Base-by-base conservation (phyloP, 2,113 vertebrate species). In the Meriones unguiculatus region DNA sequence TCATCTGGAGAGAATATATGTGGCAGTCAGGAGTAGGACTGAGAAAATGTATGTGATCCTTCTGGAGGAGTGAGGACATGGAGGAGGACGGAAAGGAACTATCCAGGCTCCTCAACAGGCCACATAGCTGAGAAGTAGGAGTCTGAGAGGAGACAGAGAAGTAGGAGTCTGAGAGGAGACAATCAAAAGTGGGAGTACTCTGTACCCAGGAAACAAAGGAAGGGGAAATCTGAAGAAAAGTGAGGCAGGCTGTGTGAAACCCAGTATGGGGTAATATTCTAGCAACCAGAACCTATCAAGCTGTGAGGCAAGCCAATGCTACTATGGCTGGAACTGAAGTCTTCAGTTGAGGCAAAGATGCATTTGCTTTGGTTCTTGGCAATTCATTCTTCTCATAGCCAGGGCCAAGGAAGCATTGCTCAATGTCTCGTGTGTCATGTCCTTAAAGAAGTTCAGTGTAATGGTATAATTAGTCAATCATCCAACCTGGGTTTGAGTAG, bases 301-400 rank as follows among this genome's bases (percentile, higher is more conserved):
- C 65, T 25, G 0, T 81, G 25, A 69, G 24, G 77, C 69, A 87
- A 67, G 54, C 7, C 24, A 50, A 57, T 65, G 50, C 30, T 52
- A 62, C 1, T 0, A 2, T 52, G 30, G 10, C 65, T 67, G 54
- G 20, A 25, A 50, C 3, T 7, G 6, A 35, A 80, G 28, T 38
- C 4, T 76, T 75, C 32, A 50, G 13, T 17, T n/a, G 14, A n/a
- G 5, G 54, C 13, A 46, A 82, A 46, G 32, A 64, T 24, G 62
- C 75, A 41, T 57, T 78, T 52, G 18, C 85, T 92, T 22, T 70
- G 85, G 46, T 50, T 90, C 70, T 84, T 64, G 57, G 20, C 35
- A 96, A 97, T 72, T 87, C 24, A 15, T 41, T 86, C 52, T 89
- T 89, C 80, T 70, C 80, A 50, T 24, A 54, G 38, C 73, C 46